phyloP scores from a whole-genome alignment of 1,140 invertebrate genomes.

The Hesperophylax magnus region DNA sequence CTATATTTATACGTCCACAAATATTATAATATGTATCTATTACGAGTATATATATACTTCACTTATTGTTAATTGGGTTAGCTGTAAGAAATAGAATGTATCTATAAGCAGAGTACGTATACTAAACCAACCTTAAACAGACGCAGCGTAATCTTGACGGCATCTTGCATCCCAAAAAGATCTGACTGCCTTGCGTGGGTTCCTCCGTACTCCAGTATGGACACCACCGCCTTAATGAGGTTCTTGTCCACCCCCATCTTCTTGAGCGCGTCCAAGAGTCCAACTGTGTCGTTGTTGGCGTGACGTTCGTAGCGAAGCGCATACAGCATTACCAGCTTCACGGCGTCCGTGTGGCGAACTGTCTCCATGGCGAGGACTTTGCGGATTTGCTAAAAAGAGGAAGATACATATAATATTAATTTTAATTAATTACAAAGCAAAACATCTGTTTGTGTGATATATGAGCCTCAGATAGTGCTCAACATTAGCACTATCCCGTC shows the following conservation, averaged over 20 bases:
- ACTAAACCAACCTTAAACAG: conserved; percentile 81
- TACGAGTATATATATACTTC: too few species aligned
- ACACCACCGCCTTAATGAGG: conserved; percentile 75
- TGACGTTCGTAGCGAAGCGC: conserved; percentile 93
- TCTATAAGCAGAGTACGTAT: too few species aligned
- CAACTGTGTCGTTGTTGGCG: conserved; percentile 86
- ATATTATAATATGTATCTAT: too few species aligned
- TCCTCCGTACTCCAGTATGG: conserved; percentile 86
- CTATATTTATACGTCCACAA: too few species aligned
- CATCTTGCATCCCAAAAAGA: conserved; percentile 88
- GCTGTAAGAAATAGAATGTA: too few species aligned
- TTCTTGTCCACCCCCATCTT: conserved; percentile 76
- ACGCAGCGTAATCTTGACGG: conserved; percentile 92
- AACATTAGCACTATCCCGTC: too few species aligned
- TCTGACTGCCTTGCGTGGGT: conserved; percentile 84
- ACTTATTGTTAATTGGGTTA: too few species aligned
- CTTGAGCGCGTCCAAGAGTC: conserved; percentile 81
- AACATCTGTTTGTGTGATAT: too few species aligned
- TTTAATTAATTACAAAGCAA: too few species aligned
- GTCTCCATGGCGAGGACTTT: conserved; percentile 79
- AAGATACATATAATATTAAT: too few species aligned
- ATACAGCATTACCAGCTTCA: conserved; percentile 93
- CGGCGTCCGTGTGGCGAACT: conserved; percentile 85
- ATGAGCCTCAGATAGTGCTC: too few species aligned
- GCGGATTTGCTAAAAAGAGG: conserved; percentile 74